A percentile compares a stretch with the other conserved stretches of the same genome.
Evolutionary conservation across 2,888 invertebrate species (phyloP).

Genomic region (Drosophila meridiana): DNA sequence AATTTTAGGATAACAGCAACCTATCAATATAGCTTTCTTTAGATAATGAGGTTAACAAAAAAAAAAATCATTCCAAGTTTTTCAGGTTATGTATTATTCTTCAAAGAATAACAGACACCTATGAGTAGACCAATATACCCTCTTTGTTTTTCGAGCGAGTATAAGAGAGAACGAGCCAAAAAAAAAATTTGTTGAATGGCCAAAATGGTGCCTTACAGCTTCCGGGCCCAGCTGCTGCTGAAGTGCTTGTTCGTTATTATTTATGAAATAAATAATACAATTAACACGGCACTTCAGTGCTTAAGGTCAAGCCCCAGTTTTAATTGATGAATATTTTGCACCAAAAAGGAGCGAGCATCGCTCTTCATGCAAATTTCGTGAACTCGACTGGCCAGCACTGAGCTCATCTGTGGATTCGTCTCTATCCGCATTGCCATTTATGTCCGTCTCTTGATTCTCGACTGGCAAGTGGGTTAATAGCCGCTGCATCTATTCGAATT

Average conservation of each 20-base stretch:
- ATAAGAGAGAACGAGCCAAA: background rate
- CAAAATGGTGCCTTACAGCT: constrained; percentile 37
- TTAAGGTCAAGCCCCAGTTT: constrained; percentile 45
- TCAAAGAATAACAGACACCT: background rate
- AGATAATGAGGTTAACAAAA: no score
- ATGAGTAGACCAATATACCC: background rate
- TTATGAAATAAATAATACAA: constrained; percentile 10
- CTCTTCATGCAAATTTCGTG: constrained; percentile 50
- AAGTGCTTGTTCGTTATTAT: constrained; percentile 17
- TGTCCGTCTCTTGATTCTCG: constrained; percentile 38
- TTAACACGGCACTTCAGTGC: constrained; percentile 9
- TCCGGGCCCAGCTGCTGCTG: constrained; percentile 39
- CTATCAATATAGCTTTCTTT: no score
- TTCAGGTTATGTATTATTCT: no score
- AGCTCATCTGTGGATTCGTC: constrained; percentile 35
- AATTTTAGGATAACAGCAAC: no score
- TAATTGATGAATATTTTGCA: constrained; percentile 46
- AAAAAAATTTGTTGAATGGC: constrained; percentile 9
- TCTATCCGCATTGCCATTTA: constrained; percentile 53
- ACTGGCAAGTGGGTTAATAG: constrained; percentile 65
- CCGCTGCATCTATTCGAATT: constrained; percentile 49
- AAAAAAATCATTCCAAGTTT: background rate
- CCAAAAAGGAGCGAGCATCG: constrained; percentile 64
- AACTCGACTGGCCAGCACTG: constrained; percentile 41
- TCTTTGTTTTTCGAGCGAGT: background rate